A percentile compares a stretch with the other conserved stretches of the same genome.
Conservation (phyloP, 2,888 invertebrate species). For the Apamea monoglypha region DNA sequence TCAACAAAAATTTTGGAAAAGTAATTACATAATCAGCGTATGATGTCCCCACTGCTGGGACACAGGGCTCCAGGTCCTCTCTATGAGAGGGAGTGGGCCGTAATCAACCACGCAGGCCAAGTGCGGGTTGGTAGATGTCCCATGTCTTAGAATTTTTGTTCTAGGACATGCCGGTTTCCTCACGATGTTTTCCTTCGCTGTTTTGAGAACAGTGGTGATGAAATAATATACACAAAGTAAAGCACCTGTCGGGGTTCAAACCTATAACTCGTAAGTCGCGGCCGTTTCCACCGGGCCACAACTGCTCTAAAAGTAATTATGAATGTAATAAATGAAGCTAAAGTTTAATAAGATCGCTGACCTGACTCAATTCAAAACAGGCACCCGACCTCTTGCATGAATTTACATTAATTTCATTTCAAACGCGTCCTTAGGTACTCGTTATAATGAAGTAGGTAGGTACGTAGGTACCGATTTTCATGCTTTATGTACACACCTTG, state of each 20-base stretch:
- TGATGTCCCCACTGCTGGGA: not conserved
- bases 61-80: not conserved
- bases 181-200: not conserved
- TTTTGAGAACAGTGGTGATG: not conserved
- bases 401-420: conserved; percentile 30
- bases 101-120: not conserved
- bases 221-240: not conserved
- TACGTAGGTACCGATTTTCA: not conserved
- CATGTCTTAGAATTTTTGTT: not conserved
- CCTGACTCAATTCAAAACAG: conserved; percentile 25
- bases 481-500: not conserved
- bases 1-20: not conserved
- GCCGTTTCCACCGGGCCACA: too few relatives aligned
- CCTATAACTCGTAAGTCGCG: not conserved
- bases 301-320: not conserved
- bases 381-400: conserved; percentile 25
- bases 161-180: too few relatives aligned
- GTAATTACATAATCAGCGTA: not conserved
- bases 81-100: not conserved
- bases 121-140: not conserved
- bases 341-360: conserved; percentile 23
- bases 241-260: not conserved
- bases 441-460: not conserved
- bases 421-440: not conserved
- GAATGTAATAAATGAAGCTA: conserved; percentile 9